A percentile compares a stretch with the other conserved stretches of the same genome.
Conservation (phyloP, 2,113 vertebrate species). For the Edolisoma coerulescens region DNA sequence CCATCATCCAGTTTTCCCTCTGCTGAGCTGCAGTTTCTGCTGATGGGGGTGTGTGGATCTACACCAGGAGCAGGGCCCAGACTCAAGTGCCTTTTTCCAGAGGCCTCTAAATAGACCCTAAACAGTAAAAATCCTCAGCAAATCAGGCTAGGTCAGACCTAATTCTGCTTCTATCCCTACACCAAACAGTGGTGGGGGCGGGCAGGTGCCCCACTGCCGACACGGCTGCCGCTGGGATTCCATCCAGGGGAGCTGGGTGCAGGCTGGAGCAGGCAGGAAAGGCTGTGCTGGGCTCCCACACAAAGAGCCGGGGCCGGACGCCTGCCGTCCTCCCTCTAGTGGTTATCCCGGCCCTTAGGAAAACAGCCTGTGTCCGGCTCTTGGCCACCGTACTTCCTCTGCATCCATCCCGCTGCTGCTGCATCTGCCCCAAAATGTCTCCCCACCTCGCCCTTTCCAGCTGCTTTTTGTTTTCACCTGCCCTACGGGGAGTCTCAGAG, state of each 20-base stretch:
- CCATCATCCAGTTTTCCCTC: not conserved
- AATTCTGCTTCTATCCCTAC: not conserved
- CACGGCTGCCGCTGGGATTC: not conserved
- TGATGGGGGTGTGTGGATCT: not conserved
- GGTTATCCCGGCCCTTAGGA: not conserved
- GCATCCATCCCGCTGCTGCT: not conserved
- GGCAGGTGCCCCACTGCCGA: not conserved
- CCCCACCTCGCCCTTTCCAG: not conserved
- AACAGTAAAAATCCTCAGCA: not conserved
- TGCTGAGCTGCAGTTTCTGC: not conserved
- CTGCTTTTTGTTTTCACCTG: not conserved
- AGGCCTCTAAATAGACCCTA: not conserved
- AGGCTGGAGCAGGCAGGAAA: not conserved
- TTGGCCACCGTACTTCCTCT: not conserved
- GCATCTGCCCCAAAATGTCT: not conserved
- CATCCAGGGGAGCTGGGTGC: not conserved
- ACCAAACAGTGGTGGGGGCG: not conserved
- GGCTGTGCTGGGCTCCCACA: not conserved
- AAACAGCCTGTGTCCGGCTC: not conserved
- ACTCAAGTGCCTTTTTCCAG: not conserved
- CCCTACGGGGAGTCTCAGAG: not conserved
- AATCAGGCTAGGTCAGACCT: not conserved
- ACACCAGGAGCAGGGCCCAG: not conserved
- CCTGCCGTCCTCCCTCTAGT: not conserved
- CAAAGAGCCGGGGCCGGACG: rapidly evolving